phyloP scores from a whole-genome alignment of 2,797 vertebrate genomes.

The Enteromius radiatus region DNA sequence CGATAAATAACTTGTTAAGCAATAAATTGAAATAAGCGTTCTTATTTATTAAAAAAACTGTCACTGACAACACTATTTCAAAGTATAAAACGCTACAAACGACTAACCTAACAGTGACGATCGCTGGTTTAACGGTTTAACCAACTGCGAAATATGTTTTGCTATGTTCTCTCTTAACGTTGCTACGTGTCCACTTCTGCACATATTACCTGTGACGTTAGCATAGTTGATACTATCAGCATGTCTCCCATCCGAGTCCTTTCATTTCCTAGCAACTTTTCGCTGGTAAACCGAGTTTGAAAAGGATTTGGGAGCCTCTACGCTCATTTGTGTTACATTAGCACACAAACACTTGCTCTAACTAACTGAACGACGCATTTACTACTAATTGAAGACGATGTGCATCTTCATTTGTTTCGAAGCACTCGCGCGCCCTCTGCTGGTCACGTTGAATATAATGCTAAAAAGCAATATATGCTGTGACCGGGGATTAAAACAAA shows the following conservation, averaged over 20 bases:
- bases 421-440: constrained; percentile 6
- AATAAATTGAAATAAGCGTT: too few species aligned
- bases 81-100: neutral
- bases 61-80: neutral
- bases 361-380: neutral
- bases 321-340: neutral
- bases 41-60: neutral
- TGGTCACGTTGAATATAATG: neutral
- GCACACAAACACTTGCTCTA: neutral
- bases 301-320: neutral
- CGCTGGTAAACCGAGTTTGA: neutral
- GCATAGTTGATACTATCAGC: constrained; percentile 56
- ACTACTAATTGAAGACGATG: neutral
- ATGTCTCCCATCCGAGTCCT: constrained; percentile 68
- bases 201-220: constrained; percentile 30
- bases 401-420: neutral
- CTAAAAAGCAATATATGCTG: neutral
- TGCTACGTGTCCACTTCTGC: neutral
- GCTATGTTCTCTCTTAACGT: neutral
- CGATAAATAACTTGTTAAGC: neutral
- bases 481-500: too few species aligned
- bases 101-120: too few species aligned
- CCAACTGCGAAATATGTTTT: neutral
- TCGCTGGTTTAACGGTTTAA: neutral
- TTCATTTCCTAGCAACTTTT: constrained; percentile 55